Evolutionary conservation across 2,888 invertebrate species (phyloP), one percentile per base, ranked within the genome.

Genomic region (Chrysomela aeneicollis): DNA sequence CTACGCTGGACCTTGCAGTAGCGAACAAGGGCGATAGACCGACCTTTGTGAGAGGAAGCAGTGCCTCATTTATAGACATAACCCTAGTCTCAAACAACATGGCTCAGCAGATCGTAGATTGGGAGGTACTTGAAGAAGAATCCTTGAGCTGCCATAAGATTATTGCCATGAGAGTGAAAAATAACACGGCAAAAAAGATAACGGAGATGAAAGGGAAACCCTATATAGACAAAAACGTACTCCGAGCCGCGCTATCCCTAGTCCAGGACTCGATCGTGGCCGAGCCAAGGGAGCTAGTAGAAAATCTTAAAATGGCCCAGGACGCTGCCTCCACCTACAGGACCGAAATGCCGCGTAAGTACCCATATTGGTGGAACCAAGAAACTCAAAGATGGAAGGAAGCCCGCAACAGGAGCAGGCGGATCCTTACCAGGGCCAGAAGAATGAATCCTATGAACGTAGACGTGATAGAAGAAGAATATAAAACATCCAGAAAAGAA

Each of bases 11-110:
- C 19, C 26, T 51, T 12, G 51, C 21, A 35, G 53, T 22, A 4
- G 42, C 21, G 5, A 60, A 60, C 15, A 47, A 47, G 1, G 54
- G 55, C 1, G 21, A 22, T 8, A n/a, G 42, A 1, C 51, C 35
- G 6, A 60, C 60, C 9, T 60, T 60, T 35, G n/a, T n/a, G 0
- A 60, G 51, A 30, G 10, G 30, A 32, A 15, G 21, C 26, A 30
- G n/a, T 1, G 9, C 19, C 3, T 30, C 19, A 2, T 32, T 30
- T 17, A 54, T 54, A n/a, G 54, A 54, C 17, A 17, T 54, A 30
- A 54, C 54, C 32, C n/a, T 54, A 10, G 26, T 17, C 12, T 42
- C 42, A n/a, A 42, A 42, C 6, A 15, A n/a, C 15, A n/a, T 42
- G 1, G 42, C 42, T 1, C 42, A 42, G 10, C 6, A 10, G 12